Conservation (phyloP, 2,113 vertebrate genomes). For the Corythornis vintsioides region DNA sequence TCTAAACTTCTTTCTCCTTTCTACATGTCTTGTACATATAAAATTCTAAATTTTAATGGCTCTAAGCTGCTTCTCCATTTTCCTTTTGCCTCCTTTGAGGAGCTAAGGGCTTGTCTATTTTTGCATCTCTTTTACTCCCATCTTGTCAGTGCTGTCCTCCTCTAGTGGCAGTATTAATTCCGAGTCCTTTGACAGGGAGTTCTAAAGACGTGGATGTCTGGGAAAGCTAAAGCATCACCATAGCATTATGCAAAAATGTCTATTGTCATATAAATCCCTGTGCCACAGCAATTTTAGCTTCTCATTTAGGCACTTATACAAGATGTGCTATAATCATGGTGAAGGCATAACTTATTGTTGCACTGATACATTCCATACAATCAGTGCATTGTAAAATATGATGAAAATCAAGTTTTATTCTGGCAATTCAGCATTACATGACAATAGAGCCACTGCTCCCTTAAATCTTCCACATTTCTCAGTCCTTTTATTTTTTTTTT, state of each 20-base stretch:
- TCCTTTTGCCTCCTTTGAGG: neutral
- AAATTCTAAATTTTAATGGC: neutral
- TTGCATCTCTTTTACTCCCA: neutral
- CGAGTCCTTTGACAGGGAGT: constrained; percentile 4
- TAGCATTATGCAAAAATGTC: constrained; percentile 56
- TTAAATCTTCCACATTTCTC: constrained; percentile 27
- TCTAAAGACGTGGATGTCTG: constrained; percentile 12
- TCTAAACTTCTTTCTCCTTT: neutral
- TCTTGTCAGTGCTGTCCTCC: neutral
- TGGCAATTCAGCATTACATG: constrained; percentile 20
- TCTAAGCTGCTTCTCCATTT: neutral
- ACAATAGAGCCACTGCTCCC: constrained; percentile 30
- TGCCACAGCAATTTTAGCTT: constrained; percentile 43
- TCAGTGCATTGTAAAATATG: constrained; percentile 44
- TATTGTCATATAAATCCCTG: constrained; percentile 61
- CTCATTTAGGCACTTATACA: constrained; percentile 57
- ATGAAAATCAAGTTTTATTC: constrained; percentile 62
- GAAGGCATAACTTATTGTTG: constrained; percentile 48
- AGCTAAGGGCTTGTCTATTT: neutral
- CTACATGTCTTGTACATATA: neutral
- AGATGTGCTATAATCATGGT: constrained; percentile 30
- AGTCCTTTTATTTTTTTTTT: neutral
- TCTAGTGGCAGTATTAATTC: constrained; percentile 11
- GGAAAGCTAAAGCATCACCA: constrained; percentile 27
- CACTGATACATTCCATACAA: constrained; percentile 42